Evolutionary conservation across 2,888 invertebrate species (phyloP).

Genomic region (Salticus scenicus): DNA sequence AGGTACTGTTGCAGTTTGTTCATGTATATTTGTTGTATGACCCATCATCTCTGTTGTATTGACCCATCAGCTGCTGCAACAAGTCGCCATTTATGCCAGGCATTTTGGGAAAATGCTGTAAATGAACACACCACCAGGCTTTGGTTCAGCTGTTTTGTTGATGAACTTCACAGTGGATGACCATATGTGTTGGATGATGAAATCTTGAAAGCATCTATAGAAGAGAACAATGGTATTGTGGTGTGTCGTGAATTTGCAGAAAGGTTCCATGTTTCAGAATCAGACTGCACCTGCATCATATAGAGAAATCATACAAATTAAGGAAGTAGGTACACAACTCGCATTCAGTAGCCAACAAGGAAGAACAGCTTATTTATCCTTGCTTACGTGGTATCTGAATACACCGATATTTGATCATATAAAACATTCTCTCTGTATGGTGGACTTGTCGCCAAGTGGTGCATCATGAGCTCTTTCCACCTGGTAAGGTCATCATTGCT

Average conservation of each 20-base stretch:
- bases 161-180: too few species aligned
- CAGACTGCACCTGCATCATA: too few species aligned
- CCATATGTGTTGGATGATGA: background rate
- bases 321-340: background rate
- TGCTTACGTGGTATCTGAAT: background rate
- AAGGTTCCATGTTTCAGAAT: too few species aligned
- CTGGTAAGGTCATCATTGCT: background rate
- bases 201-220: background rate
- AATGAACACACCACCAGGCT: too few species aligned
- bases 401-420: background rate
- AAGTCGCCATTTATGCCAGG: background rate
- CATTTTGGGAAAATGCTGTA: background rate
- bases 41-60: background rate
- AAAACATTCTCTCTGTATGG: background rate
- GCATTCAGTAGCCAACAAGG: background rate
- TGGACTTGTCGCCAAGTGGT: background rate
- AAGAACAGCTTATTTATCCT: background rate
- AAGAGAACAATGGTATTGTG: too few species aligned
- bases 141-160: background rate
- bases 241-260: too few species aligned
- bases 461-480: background rate
- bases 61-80: background rate
- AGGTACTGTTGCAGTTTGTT: background rate
- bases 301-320: too few species aligned
- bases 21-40: background rate